Conservation (phyloP, 1,140 invertebrate species). For the Campoletis sonorensis region DNA sequence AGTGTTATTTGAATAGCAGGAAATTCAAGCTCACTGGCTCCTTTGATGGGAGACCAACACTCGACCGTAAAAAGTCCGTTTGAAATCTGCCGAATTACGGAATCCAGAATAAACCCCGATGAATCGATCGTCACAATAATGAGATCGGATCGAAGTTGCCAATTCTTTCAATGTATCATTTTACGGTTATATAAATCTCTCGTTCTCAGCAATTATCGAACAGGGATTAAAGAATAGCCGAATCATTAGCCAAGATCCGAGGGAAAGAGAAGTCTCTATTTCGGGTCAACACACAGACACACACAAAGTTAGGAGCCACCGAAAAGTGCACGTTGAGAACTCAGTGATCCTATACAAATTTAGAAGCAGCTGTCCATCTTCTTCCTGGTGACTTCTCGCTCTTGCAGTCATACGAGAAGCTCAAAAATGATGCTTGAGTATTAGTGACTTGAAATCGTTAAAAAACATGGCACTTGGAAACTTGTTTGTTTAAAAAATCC, state of each 20-base stretch:
- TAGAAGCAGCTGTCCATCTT: slow-evolving; percentile 53
- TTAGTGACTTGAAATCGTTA: neutral
- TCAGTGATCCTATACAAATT: slow-evolving; percentile 46
- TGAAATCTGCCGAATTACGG: slow-evolving; percentile 31
- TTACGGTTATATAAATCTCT: neutral
- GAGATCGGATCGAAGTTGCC: neutral
- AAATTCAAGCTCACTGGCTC: slow-evolving; percentile 63
- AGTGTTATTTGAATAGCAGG: slow-evolving; percentile 62
- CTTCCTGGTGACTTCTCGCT: slow-evolving; percentile 42
- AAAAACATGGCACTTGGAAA: too few relatives aligned
- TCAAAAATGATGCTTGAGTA: neutral
- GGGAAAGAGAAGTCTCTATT: slow-evolving; percentile 33
- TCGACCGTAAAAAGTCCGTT: neutral
- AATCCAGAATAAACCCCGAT: neutral
- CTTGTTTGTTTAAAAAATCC: too few relatives aligned
- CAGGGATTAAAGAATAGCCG: neutral
- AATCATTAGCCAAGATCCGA: neutral
- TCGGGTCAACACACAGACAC: slow-evolving; percentile 20
- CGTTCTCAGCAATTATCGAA: neutral
- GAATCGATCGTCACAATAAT: neutral
- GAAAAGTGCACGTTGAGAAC: slow-evolving; percentile 38
- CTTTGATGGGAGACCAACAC: neutral
- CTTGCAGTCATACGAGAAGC: neutral
- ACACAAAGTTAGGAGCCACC: slow-evolving; percentile 27
- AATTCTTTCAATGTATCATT: neutral